Conservation (phyloP, 2,888 invertebrate genomes). For the Theodoxus fluviatilis region DNA sequence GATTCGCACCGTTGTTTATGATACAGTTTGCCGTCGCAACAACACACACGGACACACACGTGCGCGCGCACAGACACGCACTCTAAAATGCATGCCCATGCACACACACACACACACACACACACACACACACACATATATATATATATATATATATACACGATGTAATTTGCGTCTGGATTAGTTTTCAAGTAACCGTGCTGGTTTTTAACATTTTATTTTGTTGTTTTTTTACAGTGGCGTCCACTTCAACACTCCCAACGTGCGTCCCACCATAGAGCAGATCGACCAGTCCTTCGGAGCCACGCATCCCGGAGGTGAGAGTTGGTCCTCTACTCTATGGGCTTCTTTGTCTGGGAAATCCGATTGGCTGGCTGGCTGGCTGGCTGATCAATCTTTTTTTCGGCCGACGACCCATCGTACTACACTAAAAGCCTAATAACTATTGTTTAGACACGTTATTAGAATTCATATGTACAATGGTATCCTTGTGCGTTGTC, state of each 20-base stretch:
- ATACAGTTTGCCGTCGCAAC: no score
- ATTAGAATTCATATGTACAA: no score
- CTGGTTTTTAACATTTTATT: neutral
- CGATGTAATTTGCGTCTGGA: neutral
- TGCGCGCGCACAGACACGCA: neutral
- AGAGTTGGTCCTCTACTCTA: neutral
- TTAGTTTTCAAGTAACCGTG: neutral
- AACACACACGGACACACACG: neutral
- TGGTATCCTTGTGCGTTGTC: no score
- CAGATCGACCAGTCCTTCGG: slow-evolving; percentile 99
- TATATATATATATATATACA: neutral
- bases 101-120: slow-evolving; percentile 4
- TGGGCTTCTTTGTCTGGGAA: neutral
- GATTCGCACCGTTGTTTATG: no score
- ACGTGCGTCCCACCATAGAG: slow-evolving; percentile 94
- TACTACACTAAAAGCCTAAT: neutral
- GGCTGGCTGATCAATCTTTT: no score
- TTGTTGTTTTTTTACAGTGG: slow-evolving; percentile 49
- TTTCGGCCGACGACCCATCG: no score
- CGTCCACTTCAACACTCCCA: slow-evolving; percentile 75
- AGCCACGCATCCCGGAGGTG: slow-evolving; percentile 92
- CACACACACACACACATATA: neutral
- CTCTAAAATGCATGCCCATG: neutral
- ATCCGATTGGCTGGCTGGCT: no score
- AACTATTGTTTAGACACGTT: no score